These are phyloP conservation scores for Catocala fraxini DNA, from an alignment of 2,888 invertebrate species.

Conservation along the genomic window DNA sequence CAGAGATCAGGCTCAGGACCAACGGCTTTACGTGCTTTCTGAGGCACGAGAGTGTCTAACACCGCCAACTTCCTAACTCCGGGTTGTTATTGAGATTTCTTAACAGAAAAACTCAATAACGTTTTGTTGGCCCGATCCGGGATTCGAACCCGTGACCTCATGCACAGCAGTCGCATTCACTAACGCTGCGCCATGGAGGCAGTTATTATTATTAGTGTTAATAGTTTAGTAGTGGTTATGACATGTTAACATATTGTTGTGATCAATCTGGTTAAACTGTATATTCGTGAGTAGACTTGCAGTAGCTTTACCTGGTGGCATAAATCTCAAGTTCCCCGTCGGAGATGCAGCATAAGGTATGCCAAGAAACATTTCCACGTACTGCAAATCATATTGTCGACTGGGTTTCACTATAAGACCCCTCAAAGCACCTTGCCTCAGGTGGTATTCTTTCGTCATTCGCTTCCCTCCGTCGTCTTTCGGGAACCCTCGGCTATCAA, in stretches of 20 bases:
- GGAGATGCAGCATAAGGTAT: conserved; percentile 95
- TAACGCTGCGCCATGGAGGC: too few relatives aligned
- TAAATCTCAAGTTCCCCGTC: conserved; percentile 91
- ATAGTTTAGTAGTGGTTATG: too few relatives aligned
- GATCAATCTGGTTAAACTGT: background rate
- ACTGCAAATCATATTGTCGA: conserved; percentile 88
- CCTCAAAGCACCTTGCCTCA: conserved; percentile 90
- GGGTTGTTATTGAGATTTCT: too few relatives aligned
- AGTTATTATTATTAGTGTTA: too few relatives aligned
- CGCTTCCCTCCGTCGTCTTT: conserved; percentile 75
- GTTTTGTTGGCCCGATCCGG: too few relatives aligned
- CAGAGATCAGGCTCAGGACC: too few relatives aligned
- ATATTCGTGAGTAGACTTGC: background rate
- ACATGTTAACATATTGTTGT: background rate
- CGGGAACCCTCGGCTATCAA: conserved; percentile 66
- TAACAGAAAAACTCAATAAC: too few relatives aligned
- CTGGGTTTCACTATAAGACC: conserved; percentile 90
- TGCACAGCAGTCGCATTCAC: too few relatives aligned
- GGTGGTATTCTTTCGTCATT: conserved; percentile 88
- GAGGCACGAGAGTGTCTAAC: too few relatives aligned
- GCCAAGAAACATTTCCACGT: conserved; percentile 92
- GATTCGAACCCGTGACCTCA: too few relatives aligned
- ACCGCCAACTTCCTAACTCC: too few relatives aligned
- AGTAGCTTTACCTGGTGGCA: conserved; percentile 91
- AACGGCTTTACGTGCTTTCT: too few relatives aligned